phyloP scores from a whole-genome alignment of 2,113 vertebrate species.

The Burhinus bistriatus region DNA sequence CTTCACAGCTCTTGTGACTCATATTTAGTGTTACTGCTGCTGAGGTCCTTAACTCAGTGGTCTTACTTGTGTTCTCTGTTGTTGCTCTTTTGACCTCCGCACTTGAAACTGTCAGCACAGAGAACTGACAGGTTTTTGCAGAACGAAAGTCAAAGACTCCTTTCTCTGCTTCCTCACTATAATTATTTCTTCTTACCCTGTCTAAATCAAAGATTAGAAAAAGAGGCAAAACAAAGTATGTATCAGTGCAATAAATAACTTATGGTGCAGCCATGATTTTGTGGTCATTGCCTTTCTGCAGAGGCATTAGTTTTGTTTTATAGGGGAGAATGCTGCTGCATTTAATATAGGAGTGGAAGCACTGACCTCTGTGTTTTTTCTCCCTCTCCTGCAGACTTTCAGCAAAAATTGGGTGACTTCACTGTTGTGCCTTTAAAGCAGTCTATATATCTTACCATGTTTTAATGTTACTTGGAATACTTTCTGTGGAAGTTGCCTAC shows the following conservation, averaged over 20 bases:
- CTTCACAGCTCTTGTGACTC: not conserved
- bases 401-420: not conserved
- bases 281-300: not conserved
- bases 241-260: not conserved
- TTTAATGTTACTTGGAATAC: not conserved
- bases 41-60: not conserved
- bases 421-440: not conserved
- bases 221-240: not conserved
- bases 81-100: not conserved
- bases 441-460: not conserved
- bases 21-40: not conserved
- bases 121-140: not conserved
- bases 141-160: not conserved
- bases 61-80: not conserved
- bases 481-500: not conserved
- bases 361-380: not conserved
- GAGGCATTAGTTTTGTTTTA: not conserved
- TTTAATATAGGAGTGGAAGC: not conserved
- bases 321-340: not conserved
- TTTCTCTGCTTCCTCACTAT: not conserved
- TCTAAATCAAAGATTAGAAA: not conserved
- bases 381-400: not conserved
- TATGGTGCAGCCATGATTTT: not conserved
- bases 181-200: not conserved
- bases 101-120: not conserved